Conservation (phyloP, 2,797 vertebrate genomes). For the Lemur catta region DNA sequence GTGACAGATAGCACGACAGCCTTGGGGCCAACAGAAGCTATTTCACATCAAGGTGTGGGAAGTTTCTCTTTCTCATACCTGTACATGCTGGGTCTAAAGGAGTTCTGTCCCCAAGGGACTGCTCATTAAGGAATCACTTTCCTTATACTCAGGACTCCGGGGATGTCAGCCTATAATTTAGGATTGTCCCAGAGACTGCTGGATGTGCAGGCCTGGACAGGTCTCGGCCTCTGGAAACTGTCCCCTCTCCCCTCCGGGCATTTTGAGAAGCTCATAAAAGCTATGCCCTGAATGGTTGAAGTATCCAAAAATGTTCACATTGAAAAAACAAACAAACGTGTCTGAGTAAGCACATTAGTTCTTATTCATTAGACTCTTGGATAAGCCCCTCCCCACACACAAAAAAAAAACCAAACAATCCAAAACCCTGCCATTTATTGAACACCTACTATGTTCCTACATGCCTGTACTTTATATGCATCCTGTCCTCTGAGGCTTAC, state of each 20-base stretch:
- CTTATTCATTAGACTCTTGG: not conserved
- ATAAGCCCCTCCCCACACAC: not conserved
- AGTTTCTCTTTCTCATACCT: not conserved
- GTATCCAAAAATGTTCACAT: not conserved
- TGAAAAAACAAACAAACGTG: not conserved
- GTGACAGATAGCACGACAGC: not conserved
- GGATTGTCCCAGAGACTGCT: not conserved
- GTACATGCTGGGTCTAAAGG: not conserved
- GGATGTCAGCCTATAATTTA: not conserved
- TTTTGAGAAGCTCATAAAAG: not conserved
- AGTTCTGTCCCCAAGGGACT: not conserved
- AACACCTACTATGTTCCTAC: not conserved
- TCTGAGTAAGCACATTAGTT: not conserved
- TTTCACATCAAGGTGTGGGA: no score
- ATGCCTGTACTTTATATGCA: rapidly evolving
- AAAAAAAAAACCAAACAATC: not conserved
- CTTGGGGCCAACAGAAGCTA: not conserved
- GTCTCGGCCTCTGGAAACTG: not conserved
- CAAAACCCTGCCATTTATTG: not conserved
- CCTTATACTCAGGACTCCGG: not conserved
- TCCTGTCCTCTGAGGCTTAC: not conserved
- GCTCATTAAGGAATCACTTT: not conserved
- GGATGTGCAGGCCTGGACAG: not conserved
- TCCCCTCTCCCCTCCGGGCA: not conserved
- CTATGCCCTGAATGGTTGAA: not conserved